Base-by-base conservation (phyloP, 2,888 invertebrate genomes). In the Drosophila tripunctata region DNA sequence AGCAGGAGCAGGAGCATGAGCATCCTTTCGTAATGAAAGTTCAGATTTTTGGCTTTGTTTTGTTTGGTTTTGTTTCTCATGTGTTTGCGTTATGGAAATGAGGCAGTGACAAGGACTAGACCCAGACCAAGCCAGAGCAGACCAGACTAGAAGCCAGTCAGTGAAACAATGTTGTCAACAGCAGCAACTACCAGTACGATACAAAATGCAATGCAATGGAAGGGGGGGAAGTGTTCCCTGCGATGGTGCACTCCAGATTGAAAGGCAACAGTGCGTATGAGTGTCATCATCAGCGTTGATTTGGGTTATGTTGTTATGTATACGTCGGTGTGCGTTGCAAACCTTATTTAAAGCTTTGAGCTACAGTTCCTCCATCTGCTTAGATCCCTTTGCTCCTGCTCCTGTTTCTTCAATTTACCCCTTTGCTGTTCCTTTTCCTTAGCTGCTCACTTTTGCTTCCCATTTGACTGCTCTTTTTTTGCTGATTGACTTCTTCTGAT, bases 151-250 rank as follows among this genome's bases (percentile, higher is more conserved):
- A 43, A 21, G 14, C 40, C 50, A 62, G 58, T 41, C 24, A 55
- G 51, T 67, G 80, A 71, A 87, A 87, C 87, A 84, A 84, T 85
- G 78, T 85, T 87, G 87, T 82, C 82, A 82, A 75, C 87, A 81
- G 57, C 82, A 87, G 81, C 56, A 68, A 45, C 63, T 27, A 10
- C 27, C n/a, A n/a, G n/a, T n/a, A n/a, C n/a, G n/a, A n/a, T 73
- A 62, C 51, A 17, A 8, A 22, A 33, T 33, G 52, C 44, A 54
- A n/a, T 10, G 44, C 65, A 51, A 31, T 27, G 63, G 43, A 17
- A 35, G 33, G 51, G 66, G 60, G 56, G 40, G 4, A n/a, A 27
- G 10, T 24, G 12, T 10, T 33, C n/a, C 14, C 4, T 4, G 22
- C n/a, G 33, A 17, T 36, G 57, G 17, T 24, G 54, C 52, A 35